Conservation (phyloP, 2,797 vertebrate species). For the Chloroceryle amazona region DNA sequence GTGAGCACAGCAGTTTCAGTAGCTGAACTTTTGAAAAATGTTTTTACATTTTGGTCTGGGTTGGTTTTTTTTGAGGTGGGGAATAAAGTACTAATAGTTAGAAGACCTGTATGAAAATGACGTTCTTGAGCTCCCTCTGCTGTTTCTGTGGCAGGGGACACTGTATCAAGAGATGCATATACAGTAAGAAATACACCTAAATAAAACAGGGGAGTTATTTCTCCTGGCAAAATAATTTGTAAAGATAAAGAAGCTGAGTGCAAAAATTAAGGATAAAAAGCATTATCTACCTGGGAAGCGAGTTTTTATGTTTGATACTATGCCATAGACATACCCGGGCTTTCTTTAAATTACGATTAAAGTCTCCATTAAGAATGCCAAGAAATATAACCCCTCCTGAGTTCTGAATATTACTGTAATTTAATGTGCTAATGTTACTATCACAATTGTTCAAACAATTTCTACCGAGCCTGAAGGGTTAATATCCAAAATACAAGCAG, state of each 20-base stretch:
- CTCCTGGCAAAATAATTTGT: neutral
- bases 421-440: neutral
- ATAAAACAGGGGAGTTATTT: neutral
- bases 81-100: neutral
- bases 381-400: neutral
- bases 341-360: neutral
- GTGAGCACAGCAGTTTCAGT: neutral
- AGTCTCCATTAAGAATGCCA: neutral
- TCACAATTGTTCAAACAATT: neutral
- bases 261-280: neutral
- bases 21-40: neutral
- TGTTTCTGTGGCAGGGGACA: neutral
- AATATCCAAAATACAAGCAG: neutral
- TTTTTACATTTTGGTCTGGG: neutral
- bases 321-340: neutral
- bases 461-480: neutral
- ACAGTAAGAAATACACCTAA: neutral
- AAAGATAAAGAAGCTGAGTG: neutral
- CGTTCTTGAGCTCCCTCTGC: constrained; percentile 33
- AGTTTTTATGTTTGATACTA: neutral
- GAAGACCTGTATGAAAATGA: neutral
- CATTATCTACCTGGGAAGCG: neutral
- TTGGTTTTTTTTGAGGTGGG: neutral
- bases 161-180: neutral
- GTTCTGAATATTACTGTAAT: neutral